Evolutionary conservation across 2,113 vertebrate species (phyloP), one percentile per base, ranked within the genome.

Genomic region (Pyrgilauda ruficollis): DNA sequence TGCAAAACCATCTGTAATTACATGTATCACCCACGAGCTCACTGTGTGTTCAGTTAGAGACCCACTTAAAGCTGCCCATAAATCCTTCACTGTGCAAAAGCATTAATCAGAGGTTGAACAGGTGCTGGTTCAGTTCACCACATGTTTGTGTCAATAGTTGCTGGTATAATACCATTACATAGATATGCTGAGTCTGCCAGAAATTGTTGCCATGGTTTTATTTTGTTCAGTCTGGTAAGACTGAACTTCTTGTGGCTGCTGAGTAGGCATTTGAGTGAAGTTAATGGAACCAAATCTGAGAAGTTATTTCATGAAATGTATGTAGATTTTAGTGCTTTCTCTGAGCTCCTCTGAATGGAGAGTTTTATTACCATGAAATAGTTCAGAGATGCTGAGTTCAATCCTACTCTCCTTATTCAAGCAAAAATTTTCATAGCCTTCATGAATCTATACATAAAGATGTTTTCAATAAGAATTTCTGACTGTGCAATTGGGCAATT

Each of bases 71-170:
- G 82, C 80, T 95, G 91, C 49, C 12, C 23, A 83, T 59, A 84
- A 93, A 90, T 79, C 72, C 87, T 72, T 94, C 88, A 21, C 94
- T 86, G 77, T 95, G 76, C 58, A 73, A 77, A 89, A 94, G 8
- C 64, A 20, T 88, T 62, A 56, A 90, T 93, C 80, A 81, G 46
- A 63, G 76, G 17, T 10, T 68, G 87, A 68, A 50, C n/a, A 92
- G 82, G 83, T 84, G 46, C 79, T 84, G 74, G 64, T 90, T 88
- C 84, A 55, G 73, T 73, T 95, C 84, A 80, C 56, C 72, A 35
- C 26, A 5, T 13, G 7, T 58, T 52, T 68, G 76, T 75, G 78
- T 76, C 12, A 9, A 39, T 44, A 78, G 74, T 35, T 89, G 70
- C 44, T 28, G 19, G 76, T 50, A 19, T 56, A 44, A 84, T 85